These are phyloP conservation scores for Nestor notabilis DNA, from an alignment of 2,113 vertebrate species.

Conservation along the genomic window DNA sequence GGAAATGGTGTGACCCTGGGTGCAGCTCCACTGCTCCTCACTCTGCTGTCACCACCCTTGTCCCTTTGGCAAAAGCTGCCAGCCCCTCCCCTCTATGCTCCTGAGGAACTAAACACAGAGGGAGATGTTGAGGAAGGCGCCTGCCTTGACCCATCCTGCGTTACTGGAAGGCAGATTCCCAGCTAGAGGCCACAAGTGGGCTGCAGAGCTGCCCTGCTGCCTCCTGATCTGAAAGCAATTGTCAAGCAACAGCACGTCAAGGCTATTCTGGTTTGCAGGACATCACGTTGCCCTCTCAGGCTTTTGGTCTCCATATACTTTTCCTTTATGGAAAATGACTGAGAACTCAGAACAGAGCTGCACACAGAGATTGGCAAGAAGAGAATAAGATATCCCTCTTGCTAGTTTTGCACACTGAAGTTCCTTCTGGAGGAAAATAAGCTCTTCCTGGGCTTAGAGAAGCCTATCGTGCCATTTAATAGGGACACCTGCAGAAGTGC, in stretches of 20 bases:
- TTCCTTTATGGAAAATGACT: not conserved
- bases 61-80: not conserved
- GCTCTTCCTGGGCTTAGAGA: not conserved
- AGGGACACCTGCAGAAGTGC: not conserved
- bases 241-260: accelerated
- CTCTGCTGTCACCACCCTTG: not conserved
- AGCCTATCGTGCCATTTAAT: not conserved
- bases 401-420: not conserved
- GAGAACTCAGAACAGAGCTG: not conserved
- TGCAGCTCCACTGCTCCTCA: not conserved
- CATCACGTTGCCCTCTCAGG: accelerated
- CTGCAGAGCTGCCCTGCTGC: not conserved
- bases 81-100: not conserved
- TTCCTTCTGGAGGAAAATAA: not conserved
- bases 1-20: not conserved
- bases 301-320: not conserved
- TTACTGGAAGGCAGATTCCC: not conserved
- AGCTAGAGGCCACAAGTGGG: accelerated
- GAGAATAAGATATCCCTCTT: not conserved
- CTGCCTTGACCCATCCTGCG: not conserved
- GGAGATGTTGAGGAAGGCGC: not conserved
- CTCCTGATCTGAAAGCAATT: accelerated
- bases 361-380: accelerated
- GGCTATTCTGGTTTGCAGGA: accelerated
- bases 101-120: not conserved